These are phyloP conservation scores for Lasiurus cinereus DNA, from an alignment of 2,113 vertebrate genomes.

Conservation along the genomic window DNA sequence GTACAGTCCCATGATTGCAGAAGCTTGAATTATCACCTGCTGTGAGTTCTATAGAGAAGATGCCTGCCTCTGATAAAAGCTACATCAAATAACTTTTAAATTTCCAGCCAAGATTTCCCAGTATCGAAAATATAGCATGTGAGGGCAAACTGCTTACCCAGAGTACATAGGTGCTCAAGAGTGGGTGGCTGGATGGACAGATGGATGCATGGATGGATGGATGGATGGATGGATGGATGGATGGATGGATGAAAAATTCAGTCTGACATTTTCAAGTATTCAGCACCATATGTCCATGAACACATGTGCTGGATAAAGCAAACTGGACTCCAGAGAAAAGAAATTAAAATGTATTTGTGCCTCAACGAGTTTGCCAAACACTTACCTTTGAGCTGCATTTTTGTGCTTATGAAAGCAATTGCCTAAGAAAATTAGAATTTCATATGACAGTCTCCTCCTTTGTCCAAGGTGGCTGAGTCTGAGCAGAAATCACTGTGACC, in stretches of 20 bases:
- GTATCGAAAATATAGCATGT: not conserved
- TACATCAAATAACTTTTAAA: not conserved
- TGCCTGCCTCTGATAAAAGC: not conserved
- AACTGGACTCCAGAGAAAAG: not conserved
- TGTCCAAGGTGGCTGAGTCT: not conserved
- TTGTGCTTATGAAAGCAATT: not conserved
- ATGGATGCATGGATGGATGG: not conserved
- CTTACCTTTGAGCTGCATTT: not conserved
- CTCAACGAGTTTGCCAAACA: not conserved
- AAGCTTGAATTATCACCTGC: not conserved
- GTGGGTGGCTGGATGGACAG: not conserved
- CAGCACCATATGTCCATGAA: not conserved
- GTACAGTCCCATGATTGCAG: not conserved
- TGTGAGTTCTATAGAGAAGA: not conserved
- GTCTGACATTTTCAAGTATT: not conserved
- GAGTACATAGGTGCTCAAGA: not conserved
- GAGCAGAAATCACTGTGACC: not conserved
- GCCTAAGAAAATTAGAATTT: conserved; percentile 29
- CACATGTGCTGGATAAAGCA: not conserved
- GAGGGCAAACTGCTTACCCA: not conserved
- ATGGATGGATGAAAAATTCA: not conserved
- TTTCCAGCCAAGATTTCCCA: conserved; percentile 7
- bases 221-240: not conserved
- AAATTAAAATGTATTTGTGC: not conserved
- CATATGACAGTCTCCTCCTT: not conserved